Evolutionary conservation across 92 coral and sea anemone species (phyloP), one percentile per base, ranked within the genome.

Genomic region (Zoanthus solanderi): DNA sequence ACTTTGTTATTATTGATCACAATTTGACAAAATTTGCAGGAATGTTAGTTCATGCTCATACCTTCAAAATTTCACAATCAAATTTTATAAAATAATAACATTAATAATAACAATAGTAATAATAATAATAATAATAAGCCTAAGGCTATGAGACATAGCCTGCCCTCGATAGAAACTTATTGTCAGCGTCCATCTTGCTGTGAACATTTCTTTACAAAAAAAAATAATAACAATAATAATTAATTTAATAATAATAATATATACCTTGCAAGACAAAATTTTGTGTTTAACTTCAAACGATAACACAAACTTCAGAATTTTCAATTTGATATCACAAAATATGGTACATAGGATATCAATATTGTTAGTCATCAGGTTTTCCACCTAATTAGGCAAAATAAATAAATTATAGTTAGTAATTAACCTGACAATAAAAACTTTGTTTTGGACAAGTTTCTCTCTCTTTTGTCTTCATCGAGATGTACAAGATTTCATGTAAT

Each of bases 361-460:
- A 67, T 67, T 67, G 72, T 67, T 67, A 63, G 1, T 11, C 61
- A 14, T 18, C 4, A 67, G 72, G 72, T 67, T 7, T 67, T 67
- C 72, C 72, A 67, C 72, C 72, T 67, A 67, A 4, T 67, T 67
- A 67, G 72, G 32, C 72, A 67, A 67, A 67, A 67, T 67, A 67
- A 67, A 18, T 67, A 67, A 67, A 67, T 30, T 4, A 57, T 57
- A 57, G 63, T 9, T 57, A 57, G 0, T 57, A 57, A 67, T 67
- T 67, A 67, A 67, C 72, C 72, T 30, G 72, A 67, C 42, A 67
- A 30, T 63, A 63, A 1, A 67, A 67, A 67, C 18, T 30, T 67
- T 67, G 72, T 18, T 67, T 67, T 67, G 72, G 6, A 67, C 42
- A 67, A 67, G 72, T 18, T 67, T 67, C 37, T 30, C 72, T 67